Evolutionary conservation across 2,113 vertebrate species (phyloP).

Genomic region (Salvator merianae): DNA sequence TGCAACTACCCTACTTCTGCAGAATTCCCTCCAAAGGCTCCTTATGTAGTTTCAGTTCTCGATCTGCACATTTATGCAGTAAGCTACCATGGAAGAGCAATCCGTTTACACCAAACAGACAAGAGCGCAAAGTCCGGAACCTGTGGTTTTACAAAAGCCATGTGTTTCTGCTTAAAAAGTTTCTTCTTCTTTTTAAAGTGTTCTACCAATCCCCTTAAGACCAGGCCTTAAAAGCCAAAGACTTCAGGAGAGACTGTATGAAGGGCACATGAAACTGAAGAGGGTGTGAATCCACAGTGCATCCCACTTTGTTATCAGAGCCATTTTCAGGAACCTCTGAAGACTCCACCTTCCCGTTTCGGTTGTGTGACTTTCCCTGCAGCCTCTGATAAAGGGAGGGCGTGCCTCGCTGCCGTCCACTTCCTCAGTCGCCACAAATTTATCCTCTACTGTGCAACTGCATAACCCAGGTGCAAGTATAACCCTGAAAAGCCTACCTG

Average conservation of each 20-base stretch:
- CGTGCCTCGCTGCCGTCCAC: conserved; percentile 25
- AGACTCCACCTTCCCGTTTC: conserved; percentile 34
- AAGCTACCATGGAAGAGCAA: neutral
- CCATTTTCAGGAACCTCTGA: neutral
- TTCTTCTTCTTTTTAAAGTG: too few species aligned
- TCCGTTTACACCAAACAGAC: neutral
- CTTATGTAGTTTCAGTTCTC: conserved; percentile 6
- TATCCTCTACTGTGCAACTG: fast-evolving
- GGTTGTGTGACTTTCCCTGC: conserved; percentile 26
- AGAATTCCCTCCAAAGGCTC: neutral
- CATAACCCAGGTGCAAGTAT: neutral
- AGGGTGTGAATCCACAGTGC: neutral
- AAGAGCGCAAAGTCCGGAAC: neutral
- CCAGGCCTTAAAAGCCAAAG: too few species aligned
- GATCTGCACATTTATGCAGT: neutral
- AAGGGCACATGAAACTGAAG: too few species aligned
- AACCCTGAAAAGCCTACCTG: neutral
- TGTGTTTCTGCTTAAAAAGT: too few species aligned
- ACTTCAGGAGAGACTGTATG: neutral
- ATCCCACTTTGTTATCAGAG: conserved; percentile 52
- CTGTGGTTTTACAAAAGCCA: neutral
- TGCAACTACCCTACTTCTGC: neutral
- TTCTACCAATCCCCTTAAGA: too few species aligned
- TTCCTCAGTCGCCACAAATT: conserved; percentile 10
- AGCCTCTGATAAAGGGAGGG: conserved; percentile 53